phyloP scores from a whole-genome alignment of 1,140 invertebrate genomes.

The Drosophila subobscura region DNA sequence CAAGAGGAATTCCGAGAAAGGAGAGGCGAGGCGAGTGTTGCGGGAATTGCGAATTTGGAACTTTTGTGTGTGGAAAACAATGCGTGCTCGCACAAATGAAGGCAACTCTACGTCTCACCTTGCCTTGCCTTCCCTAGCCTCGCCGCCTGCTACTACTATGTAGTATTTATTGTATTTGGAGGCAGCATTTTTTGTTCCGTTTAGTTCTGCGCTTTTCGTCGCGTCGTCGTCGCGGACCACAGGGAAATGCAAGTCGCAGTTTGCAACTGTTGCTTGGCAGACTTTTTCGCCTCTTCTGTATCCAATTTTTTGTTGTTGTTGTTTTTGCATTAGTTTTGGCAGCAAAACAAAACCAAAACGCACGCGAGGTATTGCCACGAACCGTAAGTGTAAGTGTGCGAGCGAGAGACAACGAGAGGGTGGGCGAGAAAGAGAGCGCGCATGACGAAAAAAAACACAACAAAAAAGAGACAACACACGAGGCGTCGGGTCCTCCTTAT shows the following conservation, averaged over 20 bases:
- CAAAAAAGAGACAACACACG: conserved; percentile 23
- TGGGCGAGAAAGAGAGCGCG: conserved; percentile 42
- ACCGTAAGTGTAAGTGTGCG: conserved; percentile 8
- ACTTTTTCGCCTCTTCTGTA: conserved; percentile 34
- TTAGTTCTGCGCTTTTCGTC: too few relatives aligned
- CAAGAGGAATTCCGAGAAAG: too few relatives aligned
- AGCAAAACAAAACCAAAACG: conserved; percentile 72
- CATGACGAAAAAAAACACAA: conserved; percentile 45
- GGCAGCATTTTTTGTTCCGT: too few relatives aligned
- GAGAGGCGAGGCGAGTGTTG: too few relatives aligned
- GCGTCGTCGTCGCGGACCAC: too few relatives aligned
- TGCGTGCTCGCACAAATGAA: too few relatives aligned
- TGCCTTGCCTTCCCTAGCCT: too few relatives aligned
- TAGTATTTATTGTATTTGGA: too few relatives aligned
- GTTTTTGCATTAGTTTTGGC: conserved; percentile 32
- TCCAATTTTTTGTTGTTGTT: conserved; percentile 35
- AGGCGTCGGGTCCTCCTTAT: neutral
- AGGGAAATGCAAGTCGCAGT: conserved; percentile 18
- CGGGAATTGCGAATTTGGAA: neutral
- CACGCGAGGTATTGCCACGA: conserved; percentile 36
- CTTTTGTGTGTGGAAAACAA: too few relatives aligned
- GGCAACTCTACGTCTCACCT: too few relatives aligned
- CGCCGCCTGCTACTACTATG: too few relatives aligned
- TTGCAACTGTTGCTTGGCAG: conserved; percentile 52
- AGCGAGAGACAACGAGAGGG: conserved; percentile 22